Base-by-base conservation (phyloP, 2,797 vertebrate genomes). In the Ctenopoma multispine region DNA sequence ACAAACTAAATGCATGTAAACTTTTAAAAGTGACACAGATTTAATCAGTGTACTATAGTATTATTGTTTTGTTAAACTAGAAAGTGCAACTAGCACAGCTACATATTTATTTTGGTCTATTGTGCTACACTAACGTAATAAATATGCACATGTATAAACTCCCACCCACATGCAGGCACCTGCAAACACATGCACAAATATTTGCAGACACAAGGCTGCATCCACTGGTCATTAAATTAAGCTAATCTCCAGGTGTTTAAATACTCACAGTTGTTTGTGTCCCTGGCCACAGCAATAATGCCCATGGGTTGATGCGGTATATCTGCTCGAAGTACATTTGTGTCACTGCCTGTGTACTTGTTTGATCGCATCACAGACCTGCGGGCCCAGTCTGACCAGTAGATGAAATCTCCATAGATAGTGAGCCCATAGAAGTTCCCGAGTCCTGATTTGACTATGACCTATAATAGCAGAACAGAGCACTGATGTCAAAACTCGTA, bases 301-400 rank as follows among this genome's bases (percentile, higher is more conserved):
- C 98, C 97, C 97, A 99, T 99, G 4, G 97, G 97, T 63, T 99
- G 98, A 88, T 99, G 98, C 0, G 97, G 96, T 72, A 99, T 98
- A 53, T 99, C 97, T 2, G 97, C 96, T 71, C 97, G 93, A 5
- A 99, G 96, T 7, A 99, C 91, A 82, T 98, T 97, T 56, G 96
- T 96, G 64, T 99, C 97, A 13, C 95, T 95, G 24, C 98, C 97
- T 0, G 97, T 99, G 81, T 96, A 98, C 79, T 99, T 99, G 90
- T 97, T 97, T 68, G 97, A 95, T 9, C 98, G 94, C 48, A 99
- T 92, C 80, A 99, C 96, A 51, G 97, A 95, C 88, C 97, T 94
- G 67, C 95, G 96, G 56, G 97, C 94, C 93, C 97, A 99, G 70
- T 99, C 97, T 2, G 97, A 98, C 98, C 98, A 99, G 92, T 98